These are phyloP conservation scores for Tridacna crocea DNA, from an alignment of 2,888 invertebrate species.

Conservation along the genomic window DNA sequence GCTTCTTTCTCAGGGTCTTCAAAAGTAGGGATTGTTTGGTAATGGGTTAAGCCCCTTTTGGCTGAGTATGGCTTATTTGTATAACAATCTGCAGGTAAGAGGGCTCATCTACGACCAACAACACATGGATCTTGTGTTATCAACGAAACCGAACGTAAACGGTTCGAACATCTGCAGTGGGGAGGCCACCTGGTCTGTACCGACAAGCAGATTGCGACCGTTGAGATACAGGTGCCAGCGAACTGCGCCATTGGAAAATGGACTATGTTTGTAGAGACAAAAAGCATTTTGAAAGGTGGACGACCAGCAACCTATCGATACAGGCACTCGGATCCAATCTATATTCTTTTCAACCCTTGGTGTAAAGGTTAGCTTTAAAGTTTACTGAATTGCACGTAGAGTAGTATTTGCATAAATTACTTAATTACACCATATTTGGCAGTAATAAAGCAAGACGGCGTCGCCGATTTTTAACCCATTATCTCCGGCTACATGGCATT, in stretches of 20 bases:
- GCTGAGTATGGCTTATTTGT: too few species aligned
- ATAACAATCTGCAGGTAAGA: slow-evolving; percentile 8
- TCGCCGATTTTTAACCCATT: too few species aligned
- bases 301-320: slow-evolving; percentile 37
- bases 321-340: slow-evolving; percentile 86
- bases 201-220: slow-evolving; percentile 20
- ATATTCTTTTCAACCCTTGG: slow-evolving; percentile 89
- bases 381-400: not conserved
- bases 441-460: too few species aligned
- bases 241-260: slow-evolving; percentile 55
- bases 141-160: slow-evolving; percentile 36
- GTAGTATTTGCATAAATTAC: not conserved
- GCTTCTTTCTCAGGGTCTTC: too few species aligned
- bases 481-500: too few species aligned
- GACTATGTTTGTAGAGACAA: slow-evolving; percentile 41
- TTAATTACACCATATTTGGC: too few species aligned
- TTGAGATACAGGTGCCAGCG: slow-evolving; percentile 38
- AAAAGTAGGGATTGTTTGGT: too few species aligned
- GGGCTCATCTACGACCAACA: not conserved
- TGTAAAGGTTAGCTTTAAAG: slow-evolving; percentile 87
- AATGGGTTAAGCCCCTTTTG: too few species aligned
- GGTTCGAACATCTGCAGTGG: slow-evolving; percentile 26
- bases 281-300: slow-evolving; percentile 29
- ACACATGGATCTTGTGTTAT: slow-evolving; percentile 41
- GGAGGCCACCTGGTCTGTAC: slow-evolving; percentile 32